Evolutionary conservation across 2,888 invertebrate genomes (phyloP).

Genomic region (Agrilus cyanescens): DNA sequence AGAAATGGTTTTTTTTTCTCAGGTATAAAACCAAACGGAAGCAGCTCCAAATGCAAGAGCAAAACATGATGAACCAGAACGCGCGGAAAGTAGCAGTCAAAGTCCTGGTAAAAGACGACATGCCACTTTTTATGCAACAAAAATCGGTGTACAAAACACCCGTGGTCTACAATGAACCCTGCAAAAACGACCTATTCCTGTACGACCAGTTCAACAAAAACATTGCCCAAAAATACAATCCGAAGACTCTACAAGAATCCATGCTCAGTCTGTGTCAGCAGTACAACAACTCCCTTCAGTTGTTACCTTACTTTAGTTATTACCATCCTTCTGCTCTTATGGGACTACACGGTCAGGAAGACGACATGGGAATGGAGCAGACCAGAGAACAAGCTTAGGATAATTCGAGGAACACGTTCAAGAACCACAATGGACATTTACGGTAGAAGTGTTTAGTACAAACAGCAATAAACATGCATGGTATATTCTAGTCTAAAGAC

Average conservation of each 20-base stretch:
- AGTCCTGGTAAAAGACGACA: slow-evolving; percentile 77
- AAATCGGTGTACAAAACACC: slow-evolving; percentile 20
- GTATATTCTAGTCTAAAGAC: no score
- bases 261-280: slow-evolving; percentile 35
- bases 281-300: slow-evolving; percentile 32
- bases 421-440: no score
- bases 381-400: slow-evolving; percentile 1
- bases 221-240: slow-evolving; percentile 26
- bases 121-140: slow-evolving; percentile 40
- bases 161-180: slow-evolving; percentile 21
- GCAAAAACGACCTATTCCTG: slow-evolving; percentile 27
- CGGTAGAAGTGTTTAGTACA: no score
- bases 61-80: slow-evolving; percentile 51
- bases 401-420: no score
- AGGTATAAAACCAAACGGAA: slow-evolving; percentile 91
- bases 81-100: slow-evolving; percentile 85
- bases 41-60: slow-evolving; percentile 75
- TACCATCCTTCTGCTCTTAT: slow-evolving; percentile 31
- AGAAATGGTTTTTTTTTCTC: neutral
- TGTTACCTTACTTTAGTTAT: slow-evolving; percentile 36
- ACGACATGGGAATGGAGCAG: slow-evolving; percentile 15
- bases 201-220: slow-evolving; percentile 31
- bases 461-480: no score
- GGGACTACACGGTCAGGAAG: slow-evolving; percentile 23
- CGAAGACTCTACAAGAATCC: slow-evolving; percentile 32